A percentile compares a stretch with the other conserved stretches of the same genome.
Conservation (phyloP, 2,888 invertebrate genomes). For the Xanthorhoe spadicearia region DNA sequence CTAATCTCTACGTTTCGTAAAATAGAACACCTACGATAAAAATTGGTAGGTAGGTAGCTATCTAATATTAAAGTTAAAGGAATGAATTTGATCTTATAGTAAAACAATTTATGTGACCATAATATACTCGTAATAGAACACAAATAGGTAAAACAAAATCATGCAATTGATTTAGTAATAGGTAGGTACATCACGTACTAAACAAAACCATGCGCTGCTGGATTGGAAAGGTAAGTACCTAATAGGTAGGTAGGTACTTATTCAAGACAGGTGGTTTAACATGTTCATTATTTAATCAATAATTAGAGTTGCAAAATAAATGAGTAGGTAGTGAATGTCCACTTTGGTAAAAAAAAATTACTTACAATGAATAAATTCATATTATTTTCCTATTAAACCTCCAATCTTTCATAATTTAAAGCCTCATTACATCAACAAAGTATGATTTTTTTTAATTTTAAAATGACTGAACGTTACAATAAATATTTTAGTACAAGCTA, state of each 20-base stretch:
- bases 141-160: slow-evolving; percentile 4
- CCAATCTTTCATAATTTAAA: background rate
- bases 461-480: background rate
- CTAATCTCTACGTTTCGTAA: no score
- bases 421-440: background rate
- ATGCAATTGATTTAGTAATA: slow-evolving; percentile 1
- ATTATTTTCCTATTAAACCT: background rate
- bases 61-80: no score
- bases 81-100: no score
- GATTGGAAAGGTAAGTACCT: background rate
- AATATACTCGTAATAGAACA: background rate
- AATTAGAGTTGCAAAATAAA: no score
- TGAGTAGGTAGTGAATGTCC: no score
- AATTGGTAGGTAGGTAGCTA: no score
- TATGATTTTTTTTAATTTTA: background rate
- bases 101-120: background rate
- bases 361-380: background rate
- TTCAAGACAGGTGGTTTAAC: no score
- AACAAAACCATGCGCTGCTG: slow-evolving; percentile 18
- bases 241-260: no score
- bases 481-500: no score
- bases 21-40: no score
- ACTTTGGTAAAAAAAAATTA: no score
- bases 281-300: no score
- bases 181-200: slow-evolving; percentile 9